Evolutionary conservation across 2,888 invertebrate species (phyloP).

Genomic region (Thalpophila matura): DNA sequence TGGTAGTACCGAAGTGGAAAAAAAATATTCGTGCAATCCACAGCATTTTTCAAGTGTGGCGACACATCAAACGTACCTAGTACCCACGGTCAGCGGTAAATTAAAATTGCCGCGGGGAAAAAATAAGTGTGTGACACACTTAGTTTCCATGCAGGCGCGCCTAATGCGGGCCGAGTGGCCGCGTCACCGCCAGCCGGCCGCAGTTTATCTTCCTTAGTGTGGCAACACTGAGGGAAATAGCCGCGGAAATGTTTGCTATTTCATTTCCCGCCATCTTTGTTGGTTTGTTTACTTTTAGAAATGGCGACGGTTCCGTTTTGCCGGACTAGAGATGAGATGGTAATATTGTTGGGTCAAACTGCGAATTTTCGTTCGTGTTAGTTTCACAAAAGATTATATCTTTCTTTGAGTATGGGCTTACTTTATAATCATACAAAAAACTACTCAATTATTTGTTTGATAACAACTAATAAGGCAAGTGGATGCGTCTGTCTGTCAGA

Average conservation of each 20-base stretch:
- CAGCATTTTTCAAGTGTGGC: slow-evolving; percentile 77
- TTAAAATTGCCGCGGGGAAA: slow-evolving; percentile 88
- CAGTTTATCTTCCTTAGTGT: slow-evolving; percentile 88
- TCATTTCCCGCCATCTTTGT: slow-evolving; percentile 75
- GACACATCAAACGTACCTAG: slow-evolving; percentile 83
- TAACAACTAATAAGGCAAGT: too few species aligned
- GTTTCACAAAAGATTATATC: slow-evolving; percentile 6
- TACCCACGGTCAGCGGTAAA: slow-evolving; percentile 86
- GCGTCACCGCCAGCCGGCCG: slow-evolving; percentile 85
- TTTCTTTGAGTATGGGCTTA: not conserved
- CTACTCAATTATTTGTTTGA: too few species aligned
- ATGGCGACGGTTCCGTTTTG: slow-evolving; percentile 54
- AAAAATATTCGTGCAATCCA: slow-evolving; percentile 64
- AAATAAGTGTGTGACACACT: slow-evolving; percentile 88
- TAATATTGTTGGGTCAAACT: slow-evolving; percentile 42
- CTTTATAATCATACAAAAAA: not conserved
- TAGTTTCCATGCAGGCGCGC: slow-evolving; percentile 83
- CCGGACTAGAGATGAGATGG: slow-evolving; percentile 44
- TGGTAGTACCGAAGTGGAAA: slow-evolving; percentile 32
- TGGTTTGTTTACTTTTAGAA: slow-evolving; percentile 65
- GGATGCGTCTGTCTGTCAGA: too few species aligned
- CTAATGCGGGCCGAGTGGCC: slow-evolving; percentile 88
- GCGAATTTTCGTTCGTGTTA: slow-evolving; percentile 7
- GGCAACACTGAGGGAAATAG: slow-evolving; percentile 84
- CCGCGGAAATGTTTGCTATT: slow-evolving; percentile 85